Evolutionary conservation across 2,888 invertebrate genomes (phyloP).

Genomic region (Pandemis heparana): DNA sequence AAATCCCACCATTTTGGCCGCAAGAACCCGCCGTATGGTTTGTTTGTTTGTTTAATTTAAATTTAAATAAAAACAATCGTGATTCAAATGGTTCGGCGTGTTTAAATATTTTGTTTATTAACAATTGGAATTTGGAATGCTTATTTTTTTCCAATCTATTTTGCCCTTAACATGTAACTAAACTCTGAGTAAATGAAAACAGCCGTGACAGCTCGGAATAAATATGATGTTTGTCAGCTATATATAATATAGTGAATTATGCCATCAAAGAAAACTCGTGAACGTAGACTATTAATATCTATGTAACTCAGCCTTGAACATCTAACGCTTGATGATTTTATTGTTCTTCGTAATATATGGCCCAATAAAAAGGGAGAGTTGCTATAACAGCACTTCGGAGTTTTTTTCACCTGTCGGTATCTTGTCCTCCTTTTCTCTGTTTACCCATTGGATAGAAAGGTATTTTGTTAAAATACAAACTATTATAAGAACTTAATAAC

Average conservation of each 20-base stretch:
- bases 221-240: constrained; percentile 15
- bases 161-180: background rate
- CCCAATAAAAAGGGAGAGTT: background rate
- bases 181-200: constrained; percentile 3
- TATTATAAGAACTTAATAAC: no score
- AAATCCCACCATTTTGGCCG: no score
- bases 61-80: no score
- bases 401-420: background rate
- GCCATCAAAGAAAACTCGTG: constrained; percentile 52
- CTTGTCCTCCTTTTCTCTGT: background rate
- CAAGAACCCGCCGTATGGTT: no score
- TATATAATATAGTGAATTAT: constrained; percentile 25
- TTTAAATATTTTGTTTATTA: no score
- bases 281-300: constrained; percentile 29
- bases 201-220: constrained; percentile 15
- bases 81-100: no score
- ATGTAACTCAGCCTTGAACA: background rate
- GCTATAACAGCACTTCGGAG: background rate
- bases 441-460: no score
- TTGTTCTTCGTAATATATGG: constrained; percentile 15
- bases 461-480: no score
- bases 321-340: constrained; percentile 19
- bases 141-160: background rate
- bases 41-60: no score
- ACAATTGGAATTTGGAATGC: no score